These are phyloP conservation scores for Eupelmus urozonus DNA, from an alignment of 2,888 invertebrate species.

Conservation along the genomic window DNA sequence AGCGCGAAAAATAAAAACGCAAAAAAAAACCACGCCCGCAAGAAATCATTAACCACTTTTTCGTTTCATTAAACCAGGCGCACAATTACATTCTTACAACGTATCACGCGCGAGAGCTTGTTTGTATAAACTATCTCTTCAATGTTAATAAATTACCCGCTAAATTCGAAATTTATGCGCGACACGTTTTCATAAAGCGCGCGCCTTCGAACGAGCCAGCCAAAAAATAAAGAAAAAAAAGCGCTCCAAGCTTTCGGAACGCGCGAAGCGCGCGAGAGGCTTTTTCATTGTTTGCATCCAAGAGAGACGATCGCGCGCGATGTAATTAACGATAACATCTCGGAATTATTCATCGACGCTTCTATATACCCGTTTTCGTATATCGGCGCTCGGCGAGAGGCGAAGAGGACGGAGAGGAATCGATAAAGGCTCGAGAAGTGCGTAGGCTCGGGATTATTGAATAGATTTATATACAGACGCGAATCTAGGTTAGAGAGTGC, in stretches of 20 bases:
- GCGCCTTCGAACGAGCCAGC: background rate
- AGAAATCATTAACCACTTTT: too few relatives aligned
- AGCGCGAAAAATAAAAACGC: too few relatives aligned
- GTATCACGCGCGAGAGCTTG: background rate
- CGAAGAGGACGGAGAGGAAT: too few relatives aligned
- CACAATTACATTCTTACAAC: background rate
- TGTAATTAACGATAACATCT: constrained; percentile 75
- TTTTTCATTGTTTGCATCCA: constrained; percentile 55
- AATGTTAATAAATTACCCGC: background rate
- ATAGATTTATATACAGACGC: constrained; percentile 29
- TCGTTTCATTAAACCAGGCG: background rate
- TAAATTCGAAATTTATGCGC: constrained; percentile 18
- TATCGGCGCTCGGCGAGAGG: too few relatives aligned
- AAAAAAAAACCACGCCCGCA: too few relatives aligned
- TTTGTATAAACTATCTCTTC: background rate
- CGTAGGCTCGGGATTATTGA: constrained; percentile 26
- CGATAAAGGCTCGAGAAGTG: background rate
- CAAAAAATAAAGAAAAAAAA: background rate
- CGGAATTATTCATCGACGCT: constrained; percentile 72
- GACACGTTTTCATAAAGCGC: constrained; percentile 9
- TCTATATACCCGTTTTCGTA: background rate
- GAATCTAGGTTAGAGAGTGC: constrained; percentile 43
- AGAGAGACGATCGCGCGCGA: constrained; percentile 60
- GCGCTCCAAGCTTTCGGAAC: background rate
- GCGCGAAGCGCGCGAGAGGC: constrained; percentile 27